phyloP scores from a whole-genome alignment of 2,888 invertebrate species.

The Caenorhabditis sp. region DNA sequence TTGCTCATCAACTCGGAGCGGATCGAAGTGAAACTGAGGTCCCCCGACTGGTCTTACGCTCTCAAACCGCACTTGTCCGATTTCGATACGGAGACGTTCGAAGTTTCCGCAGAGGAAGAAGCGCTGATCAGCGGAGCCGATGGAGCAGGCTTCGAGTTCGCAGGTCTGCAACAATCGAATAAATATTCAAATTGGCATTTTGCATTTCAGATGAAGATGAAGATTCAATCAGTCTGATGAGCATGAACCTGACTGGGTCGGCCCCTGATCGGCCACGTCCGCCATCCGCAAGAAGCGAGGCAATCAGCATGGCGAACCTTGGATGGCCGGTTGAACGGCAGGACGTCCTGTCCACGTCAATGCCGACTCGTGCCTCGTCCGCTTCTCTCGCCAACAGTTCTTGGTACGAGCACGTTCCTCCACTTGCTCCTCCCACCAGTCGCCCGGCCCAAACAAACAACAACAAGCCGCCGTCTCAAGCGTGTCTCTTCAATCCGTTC shows the following conservation, averaged over 20 bases:
- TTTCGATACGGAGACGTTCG: conserved; percentile 43
- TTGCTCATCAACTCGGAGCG: conserved; percentile 53
- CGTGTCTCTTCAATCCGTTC: conserved; percentile 55
- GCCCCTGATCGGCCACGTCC: conserved; percentile 64
- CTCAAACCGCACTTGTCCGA: conserved; percentile 53
- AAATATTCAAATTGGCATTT: no score
- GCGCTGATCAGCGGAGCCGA: conserved; percentile 11
- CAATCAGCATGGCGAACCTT: conserved; percentile 54
- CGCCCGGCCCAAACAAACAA: conserved; percentile 18
- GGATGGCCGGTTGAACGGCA: conserved; percentile 56
- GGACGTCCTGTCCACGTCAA: conserved; percentile 50
- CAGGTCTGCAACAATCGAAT: conserved; percentile 30
- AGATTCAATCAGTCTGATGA: conserved; percentile 42
- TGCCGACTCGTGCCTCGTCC: conserved; percentile 55
- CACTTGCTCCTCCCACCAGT: conserved; percentile 35
- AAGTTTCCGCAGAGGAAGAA: conserved; percentile 48
- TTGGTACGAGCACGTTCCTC: conserved; percentile 55
- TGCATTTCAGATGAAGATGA: conserved; percentile 55
- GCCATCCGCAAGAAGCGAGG: conserved; percentile 62
- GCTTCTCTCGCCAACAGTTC: conserved; percentile 45
- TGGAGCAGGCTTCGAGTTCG: conserved; percentile 57
- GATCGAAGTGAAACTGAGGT: conserved; percentile 63
- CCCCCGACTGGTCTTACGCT: conserved; percentile 66
- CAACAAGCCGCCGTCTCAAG: conserved; percentile 23
- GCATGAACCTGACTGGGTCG: conserved; percentile 20